Base-by-base conservation (phyloP, 2,797 vertebrate species). In the Todus mexicanus region DNA sequence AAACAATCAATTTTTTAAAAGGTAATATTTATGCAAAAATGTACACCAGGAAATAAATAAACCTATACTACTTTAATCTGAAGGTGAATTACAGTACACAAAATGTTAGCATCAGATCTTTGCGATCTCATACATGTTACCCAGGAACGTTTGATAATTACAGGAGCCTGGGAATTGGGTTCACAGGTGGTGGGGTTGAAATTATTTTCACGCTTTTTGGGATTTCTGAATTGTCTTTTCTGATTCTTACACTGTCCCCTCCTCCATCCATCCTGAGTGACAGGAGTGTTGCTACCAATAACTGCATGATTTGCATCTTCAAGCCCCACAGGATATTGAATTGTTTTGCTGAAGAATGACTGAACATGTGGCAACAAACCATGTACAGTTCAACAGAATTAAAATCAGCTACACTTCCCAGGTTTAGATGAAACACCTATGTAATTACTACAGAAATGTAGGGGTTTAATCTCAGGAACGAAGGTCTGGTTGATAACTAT, bases 321-420 rank as follows among this genome's bases (percentile, higher is more conserved):
- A 7, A 91, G 61, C 33, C 83, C 48, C 89, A 87, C 0, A 76
- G 80, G 85, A 84, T 40, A 90, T 51, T 73, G 89, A 83, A 89
- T 42, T 73, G 37, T 94, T 92, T 79, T 6, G 1, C 70, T 91
- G 85, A 93, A 73, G 96, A 97, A 94, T 76, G n/a, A 93, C 76
- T 85, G 84, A 93, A 93, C 56, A 87, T 80, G 87, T 90, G 90
- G 82, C 92, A 96, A 87, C 70, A 96, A 97, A 93, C 54, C 71
- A 84, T 38, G 47, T 82, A 93, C 57, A 47, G 59, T 87, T 92
- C 91, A 90, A 89, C 40, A 68, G 90, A 93, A 95, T 93, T 65
- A 94, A 88, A 97, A 93, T 84, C 71, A 90, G 43, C 84, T 50
- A 66, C 43, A 83, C 54, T 84, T 96, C 14, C 51, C 92, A 59